Evolutionary conservation across 1,140 invertebrate species (phyloP), one percentile per base, ranked within the genome.

Genomic region (Chironomus tepperi): DNA sequence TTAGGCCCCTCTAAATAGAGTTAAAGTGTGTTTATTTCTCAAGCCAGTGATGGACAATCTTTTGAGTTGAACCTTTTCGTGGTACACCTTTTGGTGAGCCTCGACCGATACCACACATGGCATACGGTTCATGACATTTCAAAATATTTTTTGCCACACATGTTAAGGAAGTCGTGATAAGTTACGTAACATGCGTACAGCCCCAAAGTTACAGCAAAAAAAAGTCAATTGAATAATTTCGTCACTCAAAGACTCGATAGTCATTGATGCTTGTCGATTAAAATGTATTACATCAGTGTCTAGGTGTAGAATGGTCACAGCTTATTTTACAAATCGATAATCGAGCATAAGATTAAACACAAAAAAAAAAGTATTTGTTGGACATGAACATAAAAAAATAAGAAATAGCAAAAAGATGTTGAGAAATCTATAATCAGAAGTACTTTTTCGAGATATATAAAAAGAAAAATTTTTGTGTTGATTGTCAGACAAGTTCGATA

Each of bases 251-350:
- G 47, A 57, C 47, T 57, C 47, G 3, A 57, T 57, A 57, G 15
- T 57, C 47, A 57, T n/a, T 57, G 47, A 57, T 57, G 47, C 47
- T 15, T 15, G 47, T 12, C 47, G 47, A 12, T 57, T n/a, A n/a
- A 57, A n/a, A 57, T 57, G 10, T 57, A 57, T 57, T 57, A 57
- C 47, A 57, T 57, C 47, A 57, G 47, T 57, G 47, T n/a, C n/a
- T n/a, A 12, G n/a, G 12, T n/a, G 3, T 57, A 57, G 47, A 57
- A 57, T 57, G 47, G 47, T 57, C 47, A 57, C 47, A 57, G 47
- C n/a, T 5, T 57, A 57, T 57, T 57, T 57, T 12, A 57, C 47
- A 57, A 57, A 57, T 57, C 47, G 47, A 57, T n/a, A 57, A 57
- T 57, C 47, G n/a, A 57, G 47, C 47, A 57, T 57, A 57, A 57